A percentile compares a stretch with the other conserved stretches of the same genome.
Conservation (phyloP, 2,113 vertebrate species). For the Lophura nycthemera region DNA sequence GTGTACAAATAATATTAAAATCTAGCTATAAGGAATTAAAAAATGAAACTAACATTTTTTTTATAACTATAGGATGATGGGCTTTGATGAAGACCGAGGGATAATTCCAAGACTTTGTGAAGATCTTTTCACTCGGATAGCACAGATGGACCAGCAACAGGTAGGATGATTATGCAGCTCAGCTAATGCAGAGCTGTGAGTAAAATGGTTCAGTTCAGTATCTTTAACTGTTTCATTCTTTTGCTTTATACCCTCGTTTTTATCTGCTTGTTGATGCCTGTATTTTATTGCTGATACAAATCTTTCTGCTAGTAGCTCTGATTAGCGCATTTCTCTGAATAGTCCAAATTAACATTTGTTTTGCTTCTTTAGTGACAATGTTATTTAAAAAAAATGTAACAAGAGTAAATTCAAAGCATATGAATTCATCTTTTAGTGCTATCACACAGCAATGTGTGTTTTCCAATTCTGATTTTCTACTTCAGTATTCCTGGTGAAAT, state of each 20-base stretch:
- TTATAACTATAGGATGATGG: slow-evolving; percentile 90
- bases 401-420: not conserved
- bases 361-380: not conserved
- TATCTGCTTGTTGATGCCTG: not conserved
- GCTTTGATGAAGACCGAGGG: slow-evolving; percentile 89
- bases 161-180: slow-evolving; percentile 57
- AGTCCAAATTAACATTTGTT: not conserved
- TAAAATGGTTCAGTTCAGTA: not conserved
- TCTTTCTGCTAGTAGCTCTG: not conserved
- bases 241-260: not conserved
- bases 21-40: not conserved
- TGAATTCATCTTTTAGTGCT: not conserved
- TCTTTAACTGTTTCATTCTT: not conserved
- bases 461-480: not conserved
- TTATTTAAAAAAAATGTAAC: not conserved
- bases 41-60: not conserved
- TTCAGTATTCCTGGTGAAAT: not conserved
- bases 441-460: rapidly evolving
- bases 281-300: not conserved
- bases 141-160: slow-evolving; percentile 79
- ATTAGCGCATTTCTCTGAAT: not conserved
- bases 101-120: slow-evolving; percentile 94
- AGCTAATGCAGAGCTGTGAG: not conserved
- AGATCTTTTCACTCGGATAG: slow-evolving; percentile 86
- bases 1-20: not conserved